These are phyloP conservation scores for Macaria liturata DNA, from an alignment of 2,888 invertebrate genomes.

Conservation along the genomic window DNA sequence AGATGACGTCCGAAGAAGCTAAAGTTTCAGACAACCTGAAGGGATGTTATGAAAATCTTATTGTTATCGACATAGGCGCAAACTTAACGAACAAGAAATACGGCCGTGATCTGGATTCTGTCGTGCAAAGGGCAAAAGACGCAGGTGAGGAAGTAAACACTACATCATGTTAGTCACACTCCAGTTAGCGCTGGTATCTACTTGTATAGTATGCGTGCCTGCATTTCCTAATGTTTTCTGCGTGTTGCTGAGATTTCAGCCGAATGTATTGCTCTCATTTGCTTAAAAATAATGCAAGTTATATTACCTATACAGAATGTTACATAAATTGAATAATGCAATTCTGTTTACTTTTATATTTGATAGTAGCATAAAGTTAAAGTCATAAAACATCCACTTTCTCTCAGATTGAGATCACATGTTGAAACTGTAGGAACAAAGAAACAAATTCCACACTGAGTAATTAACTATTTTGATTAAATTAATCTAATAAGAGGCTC, in stretches of 20 bases:
- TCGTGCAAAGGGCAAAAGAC: conserved; percentile 95
- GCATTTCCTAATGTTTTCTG: conserved; percentile 5
- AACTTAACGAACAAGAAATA: conserved; percentile 97
- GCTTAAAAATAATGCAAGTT: not conserved
- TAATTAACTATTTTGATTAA: too few species aligned
- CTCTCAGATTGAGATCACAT: too few species aligned
- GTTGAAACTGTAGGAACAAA: too few species aligned
- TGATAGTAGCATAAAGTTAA: too few species aligned
- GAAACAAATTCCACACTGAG: too few species aligned
- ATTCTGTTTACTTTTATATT: too few species aligned
- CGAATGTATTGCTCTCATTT: not conserved
- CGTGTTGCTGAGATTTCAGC: not conserved
- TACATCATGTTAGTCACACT: conserved; percentile 5
- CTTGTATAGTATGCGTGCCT: not conserved
- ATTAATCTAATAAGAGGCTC: too few species aligned
- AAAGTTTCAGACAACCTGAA: conserved; percentile 84
- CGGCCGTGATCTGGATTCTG: conserved; percentile 94
- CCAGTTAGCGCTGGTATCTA: not conserved
- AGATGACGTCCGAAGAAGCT: conserved; percentile 81
- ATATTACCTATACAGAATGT: too few species aligned
- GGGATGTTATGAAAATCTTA: conserved; percentile 94
- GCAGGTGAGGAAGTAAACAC: conserved; percentile 84
- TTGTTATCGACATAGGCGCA: conserved; percentile 95
- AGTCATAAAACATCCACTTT: too few species aligned
- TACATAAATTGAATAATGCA: too few species aligned